Evolutionary conservation across 2,797 vertebrate genomes (phyloP).

Genomic region (Pipistrellus nathusii): DNA sequence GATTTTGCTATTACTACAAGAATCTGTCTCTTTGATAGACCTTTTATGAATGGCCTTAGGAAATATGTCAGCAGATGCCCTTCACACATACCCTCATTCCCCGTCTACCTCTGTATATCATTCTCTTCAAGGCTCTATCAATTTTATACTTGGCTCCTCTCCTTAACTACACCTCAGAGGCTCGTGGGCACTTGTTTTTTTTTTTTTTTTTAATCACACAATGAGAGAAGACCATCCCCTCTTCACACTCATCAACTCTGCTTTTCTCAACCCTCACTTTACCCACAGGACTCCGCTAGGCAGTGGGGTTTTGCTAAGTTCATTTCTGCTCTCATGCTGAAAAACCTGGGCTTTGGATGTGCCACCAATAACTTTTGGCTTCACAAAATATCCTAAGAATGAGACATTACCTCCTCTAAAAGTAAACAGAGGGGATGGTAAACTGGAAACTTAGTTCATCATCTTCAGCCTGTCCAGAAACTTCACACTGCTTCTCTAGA

Average conservation of each 20-base stretch:
- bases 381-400: not conserved
- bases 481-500: not conserved
- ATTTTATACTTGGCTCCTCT: not conserved
- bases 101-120: not conserved
- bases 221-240: not conserved
- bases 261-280: not conserved
- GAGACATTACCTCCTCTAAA: conserved; percentile 5
- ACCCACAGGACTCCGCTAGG: not conserved
- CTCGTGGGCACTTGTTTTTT: not conserved
- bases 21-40: not conserved
- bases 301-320: not conserved
- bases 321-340: not conserved
- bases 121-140: not conserved
- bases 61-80: not conserved
- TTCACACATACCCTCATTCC: not conserved
- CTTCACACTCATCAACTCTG: not conserved
- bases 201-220: not conserved
- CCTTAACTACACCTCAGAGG: not conserved
- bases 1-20: not conserved
- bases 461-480: not conserved
- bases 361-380: not conserved
- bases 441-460: not conserved
- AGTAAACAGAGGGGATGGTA: not conserved
- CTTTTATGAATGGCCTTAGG: not conserved
- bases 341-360: not conserved